Base-by-base conservation (phyloP, 2,797 vertebrate species). In the Pteropus rufus region DNA sequence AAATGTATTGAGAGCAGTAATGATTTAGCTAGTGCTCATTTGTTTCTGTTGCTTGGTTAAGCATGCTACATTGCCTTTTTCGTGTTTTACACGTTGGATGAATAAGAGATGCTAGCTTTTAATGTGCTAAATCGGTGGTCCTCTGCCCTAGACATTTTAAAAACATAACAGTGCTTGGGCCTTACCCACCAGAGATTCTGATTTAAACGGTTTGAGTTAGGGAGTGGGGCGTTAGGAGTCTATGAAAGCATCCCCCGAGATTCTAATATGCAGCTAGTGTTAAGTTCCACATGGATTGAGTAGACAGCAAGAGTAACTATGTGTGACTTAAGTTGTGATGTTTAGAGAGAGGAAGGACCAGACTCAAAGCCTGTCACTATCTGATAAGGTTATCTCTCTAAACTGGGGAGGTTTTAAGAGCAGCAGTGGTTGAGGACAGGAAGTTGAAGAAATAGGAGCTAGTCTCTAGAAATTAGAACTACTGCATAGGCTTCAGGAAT, bases 11-110 rank as follows among this genome's bases (percentile, higher is more conserved):
- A 83, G 6, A 89, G 26, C 46, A 76, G 36, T 90, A 44, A 72
- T 91, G 64, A 91, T 91, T 96, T 93, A 93, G 58, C 67, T 72
- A 23, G 11, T 49, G 14, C 39, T 94, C 89, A 65, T 93, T 95
- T 95, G 64, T 54, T 93, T 95, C 65, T 49, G 0, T 91, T 94
- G 90, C 69, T 88, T 95, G 60, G 36, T 76, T 96, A 97, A 94
- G 46, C 72, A 92, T 67, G 58, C 31, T 80, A 3, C 18, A 4
- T 93, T 52, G n/a, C 86, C 23, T 29, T 92, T 93, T 89, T 80
- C 73, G n/a, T 87, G 1, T 80, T 93, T 86, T 84, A 83, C 36
- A 36, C 91, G 70, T 41, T 83, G 29, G 19, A n/a, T 36, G 23
- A 94, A n/a, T 88, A 92, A 54, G 34, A 91, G 3, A 86, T 81